phyloP scores from a whole-genome alignment of 1,140 invertebrate species.

The Lethrus apterus region DNA sequence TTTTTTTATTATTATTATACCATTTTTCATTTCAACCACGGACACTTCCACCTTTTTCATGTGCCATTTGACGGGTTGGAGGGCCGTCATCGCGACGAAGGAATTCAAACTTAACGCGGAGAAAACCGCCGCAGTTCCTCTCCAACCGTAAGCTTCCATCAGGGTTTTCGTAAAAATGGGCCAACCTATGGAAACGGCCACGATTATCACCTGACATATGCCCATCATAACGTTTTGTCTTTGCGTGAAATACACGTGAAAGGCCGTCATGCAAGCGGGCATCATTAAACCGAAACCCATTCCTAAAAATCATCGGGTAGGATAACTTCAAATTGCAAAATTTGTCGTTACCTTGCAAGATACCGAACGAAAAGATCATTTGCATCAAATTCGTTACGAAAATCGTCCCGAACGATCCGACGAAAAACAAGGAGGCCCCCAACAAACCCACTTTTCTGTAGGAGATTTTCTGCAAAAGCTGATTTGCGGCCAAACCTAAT shows the following conservation, averaged over 20 bases:
- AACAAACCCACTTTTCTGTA: constrained; percentile 49
- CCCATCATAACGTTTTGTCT: constrained; percentile 53
- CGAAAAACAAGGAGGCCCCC: constrained; percentile 47
- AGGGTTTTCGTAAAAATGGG: constrained; percentile 47
- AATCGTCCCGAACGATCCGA: constrained; percentile 46
- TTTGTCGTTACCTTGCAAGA: constrained; percentile 45
- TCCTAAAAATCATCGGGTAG: constrained; percentile 26
- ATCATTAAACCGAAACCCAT: constrained; percentile 51
- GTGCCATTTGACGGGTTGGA: constrained; percentile 64
- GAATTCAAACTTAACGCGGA: constrained; percentile 54
- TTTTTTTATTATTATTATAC: neutral
- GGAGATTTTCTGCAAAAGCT: constrained; percentile 44
- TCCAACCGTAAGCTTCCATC: constrained; percentile 50
- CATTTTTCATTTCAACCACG: constrained; percentile 9
- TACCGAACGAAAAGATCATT: constrained; percentile 48
- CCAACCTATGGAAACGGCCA: constrained; percentile 48
- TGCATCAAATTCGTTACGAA: constrained; percentile 47
- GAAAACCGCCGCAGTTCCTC: constrained; percentile 51
- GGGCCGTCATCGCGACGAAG: constrained; percentile 52
- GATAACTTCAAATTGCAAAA: neutral
- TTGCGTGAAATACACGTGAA: constrained; percentile 52
- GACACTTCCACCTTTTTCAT: constrained; percentile 42
- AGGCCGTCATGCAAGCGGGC: constrained; percentile 48
- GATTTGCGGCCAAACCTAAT: constrained; percentile 48
- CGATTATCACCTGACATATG: constrained; percentile 51